Base-by-base conservation (phyloP, 2,888 invertebrate species). In the Cheiracanthium punctorium region DNA sequence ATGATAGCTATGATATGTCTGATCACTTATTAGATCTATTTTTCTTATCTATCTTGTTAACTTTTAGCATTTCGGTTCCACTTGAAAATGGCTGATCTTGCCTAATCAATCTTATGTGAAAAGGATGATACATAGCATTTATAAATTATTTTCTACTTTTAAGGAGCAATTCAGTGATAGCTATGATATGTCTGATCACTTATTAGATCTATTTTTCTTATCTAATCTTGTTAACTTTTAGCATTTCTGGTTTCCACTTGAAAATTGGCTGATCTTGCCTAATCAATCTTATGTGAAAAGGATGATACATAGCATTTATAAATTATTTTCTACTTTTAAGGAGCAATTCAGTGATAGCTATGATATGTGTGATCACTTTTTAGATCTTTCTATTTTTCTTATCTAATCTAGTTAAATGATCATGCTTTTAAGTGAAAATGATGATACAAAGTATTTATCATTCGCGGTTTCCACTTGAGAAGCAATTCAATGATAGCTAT, bases 401-500 rank as follows among this genome's bases (percentile, higher is more conserved):
- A n/a, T n/a, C n/a, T n/a, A n/a, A n/a, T n/a, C n/a, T n/a, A 7
- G 37, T 37, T 7, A 37, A 7, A 37, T 37, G 37, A 37, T 4
- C 4, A 48, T n/a, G n/a, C n/a, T n/a, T n/a, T n/a, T n/a, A 10
- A 48, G 48, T 48, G 48, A 17, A 48, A 1, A 67, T 67, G 32
- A 67, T 67, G 67, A 67, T 5, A 32, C 1, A 1, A 4, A 7
- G 30, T 12, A n/a, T n/a, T 5, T 32, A 67, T 67, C 67, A 67
- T 67, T 67, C 67, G 67, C 67, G 67, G 67, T 67, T 67, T 67
- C 67, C 67, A 67, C 67, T 67, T 67, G 67, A 67, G 67, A 67
- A 67, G 5, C 12, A 0, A 32, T 67, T 67, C 67, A n/a, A 67
- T 67, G 67, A 67, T 32, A 67, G 37, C 37, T 37, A 7, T 7